These are phyloP conservation scores for Nymphalis polychloros DNA, from an alignment of 2,888 invertebrate genomes.

Conservation along the genomic window DNA sequence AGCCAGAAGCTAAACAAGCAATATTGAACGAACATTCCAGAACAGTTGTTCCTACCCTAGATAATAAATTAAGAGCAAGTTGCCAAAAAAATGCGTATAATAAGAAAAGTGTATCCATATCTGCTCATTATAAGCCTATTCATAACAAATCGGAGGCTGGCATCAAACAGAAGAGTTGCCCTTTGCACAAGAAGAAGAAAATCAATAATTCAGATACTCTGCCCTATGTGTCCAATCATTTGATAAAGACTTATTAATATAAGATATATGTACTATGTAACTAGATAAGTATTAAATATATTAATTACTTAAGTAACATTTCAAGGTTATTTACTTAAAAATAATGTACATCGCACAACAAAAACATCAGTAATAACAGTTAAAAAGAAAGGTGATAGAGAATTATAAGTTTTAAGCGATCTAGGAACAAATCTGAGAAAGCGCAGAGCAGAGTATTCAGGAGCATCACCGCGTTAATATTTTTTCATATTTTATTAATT, in stretches of 20 bases:
- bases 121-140: conserved; percentile 66
- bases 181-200: conserved; percentile 67
- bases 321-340: too few species aligned
- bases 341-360: too few species aligned
- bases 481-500: too few species aligned
- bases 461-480: too few species aligned
- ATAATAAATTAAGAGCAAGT: conserved; percentile 44
- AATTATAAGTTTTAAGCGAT: too few species aligned
- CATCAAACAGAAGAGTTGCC: conserved; percentile 68
- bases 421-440: too few species aligned
- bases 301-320: too few species aligned
- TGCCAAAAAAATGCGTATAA: conserved; percentile 58
- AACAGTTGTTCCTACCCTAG: conserved; percentile 29
- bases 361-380: too few species aligned
- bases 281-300: too few species aligned
- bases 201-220: conserved; percentile 61
- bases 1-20: conserved; percentile 49
- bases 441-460: too few species aligned
- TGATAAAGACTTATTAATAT: conserved; percentile 73
- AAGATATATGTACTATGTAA: conserved; percentile 12
- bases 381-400: too few species aligned
- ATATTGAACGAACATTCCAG: conserved; percentile 25
- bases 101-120: conserved; percentile 65
- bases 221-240: conserved; percentile 69
- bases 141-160: conserved; percentile 73